Conservation (phyloP, 2,888 invertebrate species). For the Meganola albula region DNA sequence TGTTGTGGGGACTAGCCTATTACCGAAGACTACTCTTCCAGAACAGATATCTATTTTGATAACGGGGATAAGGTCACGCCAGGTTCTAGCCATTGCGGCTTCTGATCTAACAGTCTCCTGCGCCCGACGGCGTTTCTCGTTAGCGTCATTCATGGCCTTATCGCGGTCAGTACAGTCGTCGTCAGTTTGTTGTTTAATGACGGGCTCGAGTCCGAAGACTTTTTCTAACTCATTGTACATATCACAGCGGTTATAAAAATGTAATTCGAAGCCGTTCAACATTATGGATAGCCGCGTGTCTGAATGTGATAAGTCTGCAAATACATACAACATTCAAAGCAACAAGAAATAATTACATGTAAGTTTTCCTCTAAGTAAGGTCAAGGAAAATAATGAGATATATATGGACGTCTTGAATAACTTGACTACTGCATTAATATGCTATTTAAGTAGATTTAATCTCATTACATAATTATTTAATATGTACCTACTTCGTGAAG, state of each 20-base stretch:
- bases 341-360: constrained; percentile 5
- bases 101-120: constrained; percentile 81
- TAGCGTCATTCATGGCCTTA: constrained; percentile 80
- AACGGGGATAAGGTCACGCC: constrained; percentile 97
- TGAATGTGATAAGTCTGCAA: constrained; percentile 94
- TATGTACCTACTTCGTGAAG: too few species aligned
- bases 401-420: too few species aligned
- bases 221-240: constrained; percentile 92
- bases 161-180: constrained; percentile 74
- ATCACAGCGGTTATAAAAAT: constrained; percentile 95
- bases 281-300: constrained; percentile 94
- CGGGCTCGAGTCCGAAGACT: constrained; percentile 89
- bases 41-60: constrained; percentile 96
- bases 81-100: constrained; percentile 91
- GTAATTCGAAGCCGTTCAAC: constrained; percentile 95
- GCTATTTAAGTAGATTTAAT: too few species aligned
- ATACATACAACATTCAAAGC: constrained; percentile 3
- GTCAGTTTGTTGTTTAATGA: constrained; percentile 83
- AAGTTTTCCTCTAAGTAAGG: constrained; percentile 19
- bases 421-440: too few species aligned
- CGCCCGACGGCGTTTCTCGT: constrained; percentile 74
- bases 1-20: constrained; percentile 95
- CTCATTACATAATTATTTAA: too few species aligned
- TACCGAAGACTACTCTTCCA: constrained; percentile 96
- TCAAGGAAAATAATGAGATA: too few species aligned